Evolutionary conservation across 1,140 invertebrate genomes (phyloP).

Genomic region (Drosophila bipectinata): DNA sequence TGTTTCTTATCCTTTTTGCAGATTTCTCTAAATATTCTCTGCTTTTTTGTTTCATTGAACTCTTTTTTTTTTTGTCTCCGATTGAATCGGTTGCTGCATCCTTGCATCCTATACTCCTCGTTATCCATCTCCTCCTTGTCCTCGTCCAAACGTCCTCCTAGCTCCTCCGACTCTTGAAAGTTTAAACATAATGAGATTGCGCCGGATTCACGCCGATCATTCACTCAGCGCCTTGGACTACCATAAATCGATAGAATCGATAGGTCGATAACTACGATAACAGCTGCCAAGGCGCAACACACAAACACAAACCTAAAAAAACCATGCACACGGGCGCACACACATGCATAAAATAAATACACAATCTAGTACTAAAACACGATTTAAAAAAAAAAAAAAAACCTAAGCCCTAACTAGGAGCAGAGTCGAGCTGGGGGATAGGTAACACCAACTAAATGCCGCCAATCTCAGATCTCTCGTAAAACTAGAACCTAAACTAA

Average conservation of each 20-base stretch:
- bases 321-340: background rate
- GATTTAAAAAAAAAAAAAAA: conserved; percentile 22
- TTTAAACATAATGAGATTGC: conserved; percentile 75
- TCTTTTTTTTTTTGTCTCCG: conserved; percentile 18
- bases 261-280: conserved; percentile 17
- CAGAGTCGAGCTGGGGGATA: conserved; percentile 41
- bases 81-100: conserved; percentile 41
- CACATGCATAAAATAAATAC: conserved; percentile 30
- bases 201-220: conserved; percentile 36
- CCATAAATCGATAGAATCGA: conserved; percentile 4
- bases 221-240: conserved; percentile 12
- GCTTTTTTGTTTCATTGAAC: conserved; percentile 12
- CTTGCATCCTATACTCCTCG: conserved; percentile 1
- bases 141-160: background rate
- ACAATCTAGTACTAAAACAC: conserved; percentile 2
- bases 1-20: conserved; percentile 19
- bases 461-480: conserved; percentile 73
- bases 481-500: conserved; percentile 48
- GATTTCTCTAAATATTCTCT: conserved; percentile 7
- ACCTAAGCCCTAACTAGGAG: conserved; percentile 29
- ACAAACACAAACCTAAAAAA: background rate
- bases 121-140: background rate
- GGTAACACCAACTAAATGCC: conserved; percentile 42
- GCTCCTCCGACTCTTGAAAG: background rate
- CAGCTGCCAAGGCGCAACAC: conserved; percentile 16